A percentile compares a stretch with the other conserved stretches of the same genome.
Evolutionary conservation across 2,113 vertebrate species (phyloP).

Genomic region (Hippocampus abdominalis): DNA sequence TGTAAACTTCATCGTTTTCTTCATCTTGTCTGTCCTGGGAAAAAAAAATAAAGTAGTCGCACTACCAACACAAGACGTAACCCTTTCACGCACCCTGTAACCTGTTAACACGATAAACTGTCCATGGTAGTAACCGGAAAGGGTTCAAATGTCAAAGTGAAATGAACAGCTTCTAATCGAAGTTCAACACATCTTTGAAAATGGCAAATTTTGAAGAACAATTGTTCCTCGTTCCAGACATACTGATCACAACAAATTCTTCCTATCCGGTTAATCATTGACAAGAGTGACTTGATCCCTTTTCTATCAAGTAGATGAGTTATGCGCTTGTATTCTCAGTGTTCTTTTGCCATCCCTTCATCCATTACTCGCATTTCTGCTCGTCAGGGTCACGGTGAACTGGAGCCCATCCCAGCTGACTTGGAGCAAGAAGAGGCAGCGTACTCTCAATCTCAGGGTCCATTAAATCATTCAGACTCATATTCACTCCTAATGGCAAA

Average conservation of each 20-base stretch:
- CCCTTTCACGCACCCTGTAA: no score
- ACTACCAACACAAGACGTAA: not conserved
- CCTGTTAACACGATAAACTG: no score
- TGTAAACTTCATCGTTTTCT: not conserved
- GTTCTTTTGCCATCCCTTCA: not conserved
- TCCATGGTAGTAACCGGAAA: no score
- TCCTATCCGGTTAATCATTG: not conserved
- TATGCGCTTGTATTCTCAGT: not conserved
- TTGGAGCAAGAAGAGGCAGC: not conserved
- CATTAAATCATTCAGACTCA: not conserved
- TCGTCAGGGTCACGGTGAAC: not conserved
- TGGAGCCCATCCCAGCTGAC: not conserved
- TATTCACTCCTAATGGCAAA: not conserved
- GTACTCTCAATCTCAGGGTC: not conserved
- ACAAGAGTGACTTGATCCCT: not conserved
- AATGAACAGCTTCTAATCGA: not conserved
- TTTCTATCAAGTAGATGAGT: constrained; percentile 8
- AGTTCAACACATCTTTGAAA: not conserved
- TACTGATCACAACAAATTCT: not conserved
- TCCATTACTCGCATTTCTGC: not conserved
- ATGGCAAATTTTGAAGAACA: not conserved
- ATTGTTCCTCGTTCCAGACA: not conserved
- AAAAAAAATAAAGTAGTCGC: not conserved
- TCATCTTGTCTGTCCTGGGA: constrained; percentile 33
- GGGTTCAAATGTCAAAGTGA: not conserved